phyloP scores from a whole-genome alignment of 2,113 vertebrate genomes.

The Anseranas semipalmata region DNA sequence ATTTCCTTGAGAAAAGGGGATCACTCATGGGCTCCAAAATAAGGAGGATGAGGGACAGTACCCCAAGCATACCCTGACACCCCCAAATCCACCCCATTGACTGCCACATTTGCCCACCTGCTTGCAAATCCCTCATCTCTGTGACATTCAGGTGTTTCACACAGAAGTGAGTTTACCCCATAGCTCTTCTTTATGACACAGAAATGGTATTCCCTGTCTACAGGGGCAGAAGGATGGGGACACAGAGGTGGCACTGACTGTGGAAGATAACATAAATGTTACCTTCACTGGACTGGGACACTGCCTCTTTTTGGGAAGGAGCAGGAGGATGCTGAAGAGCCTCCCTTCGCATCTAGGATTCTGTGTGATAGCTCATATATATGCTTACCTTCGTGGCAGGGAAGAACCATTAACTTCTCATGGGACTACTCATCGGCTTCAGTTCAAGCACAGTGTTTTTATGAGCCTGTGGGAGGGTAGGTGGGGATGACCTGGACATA shows the following conservation, averaged over 20 bases:
- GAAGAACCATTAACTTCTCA: neutral
- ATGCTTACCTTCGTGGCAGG: rapidly evolving
- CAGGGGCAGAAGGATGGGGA: neutral
- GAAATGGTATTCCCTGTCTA: neutral
- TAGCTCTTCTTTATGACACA: neutral
- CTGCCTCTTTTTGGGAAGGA: neutral
- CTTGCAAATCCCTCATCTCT: neutral
- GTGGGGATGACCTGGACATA: neutral
- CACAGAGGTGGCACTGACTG: neutral
- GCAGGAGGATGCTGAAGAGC: neutral
- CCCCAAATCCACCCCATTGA: neutral
- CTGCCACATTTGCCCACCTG: neutral
- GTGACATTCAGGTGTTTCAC: neutral
- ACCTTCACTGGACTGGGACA: neutral
- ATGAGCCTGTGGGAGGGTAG: neutral
- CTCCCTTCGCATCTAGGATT: neutral
- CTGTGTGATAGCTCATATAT: neutral
- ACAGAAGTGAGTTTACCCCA: neutral
- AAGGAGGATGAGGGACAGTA: neutral
- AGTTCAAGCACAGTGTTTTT: too few relatives aligned
- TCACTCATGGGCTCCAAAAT: neutral
- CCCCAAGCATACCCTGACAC: neutral
- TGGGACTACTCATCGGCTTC: neutral
- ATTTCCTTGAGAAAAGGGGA: neutral
- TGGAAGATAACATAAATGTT: neutral